phyloP scores from a whole-genome alignment of 2,797 vertebrate species.

The Coccyzus lansbergi region DNA sequence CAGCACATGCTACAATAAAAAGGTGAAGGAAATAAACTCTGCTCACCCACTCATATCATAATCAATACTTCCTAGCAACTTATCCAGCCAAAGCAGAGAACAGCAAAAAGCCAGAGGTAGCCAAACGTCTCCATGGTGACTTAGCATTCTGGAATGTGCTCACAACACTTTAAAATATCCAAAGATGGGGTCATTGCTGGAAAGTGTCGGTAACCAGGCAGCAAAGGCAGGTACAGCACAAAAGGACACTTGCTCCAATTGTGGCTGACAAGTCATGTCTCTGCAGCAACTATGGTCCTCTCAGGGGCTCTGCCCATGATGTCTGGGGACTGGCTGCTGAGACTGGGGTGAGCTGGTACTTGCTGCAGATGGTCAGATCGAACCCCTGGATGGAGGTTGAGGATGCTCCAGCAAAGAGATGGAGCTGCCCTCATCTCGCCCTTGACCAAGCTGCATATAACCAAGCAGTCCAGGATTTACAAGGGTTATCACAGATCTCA shows the following conservation, averaged over 20 bases:
- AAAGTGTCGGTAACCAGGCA: neutral
- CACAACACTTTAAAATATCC: neutral
- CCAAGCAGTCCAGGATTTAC: neutral
- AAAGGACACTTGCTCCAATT: neutral
- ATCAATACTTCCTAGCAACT: neutral
- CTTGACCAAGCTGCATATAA: neutral
- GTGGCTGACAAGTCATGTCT: neutral
- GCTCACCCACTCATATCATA: neutral
- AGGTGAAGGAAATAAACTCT: neutral
- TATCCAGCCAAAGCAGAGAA: neutral
- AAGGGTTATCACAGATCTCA: neutral
- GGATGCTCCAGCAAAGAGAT: neutral
- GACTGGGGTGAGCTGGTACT: neutral
- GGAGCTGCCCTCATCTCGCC: neutral
- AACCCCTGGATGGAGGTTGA: neutral
- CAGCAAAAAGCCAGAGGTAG: neutral
- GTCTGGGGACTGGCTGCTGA: neutral
- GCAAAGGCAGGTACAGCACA: neutral
- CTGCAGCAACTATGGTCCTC: neutral
- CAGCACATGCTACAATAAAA: neutral
- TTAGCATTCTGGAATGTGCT: neutral
- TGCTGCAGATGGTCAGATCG: neutral
- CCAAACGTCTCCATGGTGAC: neutral
- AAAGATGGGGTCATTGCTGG: neutral
- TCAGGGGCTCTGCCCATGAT: rapidly evolving